Evolutionary conservation across 2,888 invertebrate species (phyloP).

Genomic region (Sisyra nigra): DNA sequence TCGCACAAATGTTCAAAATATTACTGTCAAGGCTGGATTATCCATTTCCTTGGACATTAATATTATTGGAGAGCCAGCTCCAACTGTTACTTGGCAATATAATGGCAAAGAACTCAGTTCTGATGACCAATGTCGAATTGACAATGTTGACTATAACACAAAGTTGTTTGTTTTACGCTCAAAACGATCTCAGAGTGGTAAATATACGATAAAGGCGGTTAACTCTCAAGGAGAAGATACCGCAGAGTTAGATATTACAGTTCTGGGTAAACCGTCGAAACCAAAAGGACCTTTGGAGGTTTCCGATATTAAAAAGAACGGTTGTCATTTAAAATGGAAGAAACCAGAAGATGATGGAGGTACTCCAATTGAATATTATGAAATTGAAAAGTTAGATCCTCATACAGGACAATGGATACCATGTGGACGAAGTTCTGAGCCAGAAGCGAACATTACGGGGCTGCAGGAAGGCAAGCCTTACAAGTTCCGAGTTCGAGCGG

Average conservation of each 20-base stretch:
- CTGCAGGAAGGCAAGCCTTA: conserved; percentile 92
- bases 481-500: conserved; percentile 95
- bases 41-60: conserved; percentile 76
- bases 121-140: conserved; percentile 49
- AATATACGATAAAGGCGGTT: conserved; percentile 76
- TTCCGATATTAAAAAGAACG: conserved; percentile 77
- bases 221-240: conserved; percentile 88
- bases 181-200: conserved; percentile 67
- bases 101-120: conserved; percentile 49
- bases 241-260: conserved; percentile 78
- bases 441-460: conserved; percentile 69
- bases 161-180: conserved; percentile 76
- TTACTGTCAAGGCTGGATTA: conserved; percentile 76
- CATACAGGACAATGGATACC: conserved; percentile 87
- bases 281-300: conserved; percentile 81
- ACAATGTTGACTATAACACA: conserved; percentile 79
- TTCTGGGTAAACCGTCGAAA: conserved; percentile 59
- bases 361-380: conserved; percentile 81
- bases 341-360: conserved; percentile 95
- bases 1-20: conserved; percentile 69
- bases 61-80: conserved; percentile 86
- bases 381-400: conserved; percentile 90
- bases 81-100: conserved; percentile 78
- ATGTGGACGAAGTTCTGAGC: conserved; percentile 72
- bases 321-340: conserved; percentile 83